Conservation (phyloP, 1,140 invertebrate species). For the Galendromus occidentalis region DNA sequence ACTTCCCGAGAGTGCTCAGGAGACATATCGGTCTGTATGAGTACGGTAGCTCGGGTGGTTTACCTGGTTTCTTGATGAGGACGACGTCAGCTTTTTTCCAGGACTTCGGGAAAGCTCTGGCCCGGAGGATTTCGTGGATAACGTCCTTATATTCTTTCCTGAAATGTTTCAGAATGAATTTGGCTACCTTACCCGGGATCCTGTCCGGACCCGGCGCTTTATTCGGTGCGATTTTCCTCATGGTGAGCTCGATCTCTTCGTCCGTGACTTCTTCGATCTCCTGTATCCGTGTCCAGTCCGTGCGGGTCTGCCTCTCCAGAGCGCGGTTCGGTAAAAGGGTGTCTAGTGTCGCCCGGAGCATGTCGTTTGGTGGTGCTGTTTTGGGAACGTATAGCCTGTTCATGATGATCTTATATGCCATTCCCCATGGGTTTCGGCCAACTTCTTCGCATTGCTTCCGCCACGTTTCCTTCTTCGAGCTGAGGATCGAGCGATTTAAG, state of each 20-base stretch:
- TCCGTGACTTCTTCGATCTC: neutral
- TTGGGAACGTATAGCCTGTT: neutral
- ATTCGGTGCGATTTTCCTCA: neutral
- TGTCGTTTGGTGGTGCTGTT: neutral
- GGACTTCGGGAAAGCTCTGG: neutral
- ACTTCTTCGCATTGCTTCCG: neutral
- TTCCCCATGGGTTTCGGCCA: neutral
- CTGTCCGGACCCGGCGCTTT: neutral
- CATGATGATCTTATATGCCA: neutral
- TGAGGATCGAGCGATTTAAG: no score
- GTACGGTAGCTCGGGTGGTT: neutral
- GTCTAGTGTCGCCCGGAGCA: neutral
- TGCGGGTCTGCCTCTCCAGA: neutral
- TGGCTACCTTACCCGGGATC: neutral
- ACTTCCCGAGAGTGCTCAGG: neutral
- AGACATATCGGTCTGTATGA: neutral
- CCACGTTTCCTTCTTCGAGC: no score
- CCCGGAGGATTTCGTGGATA: neutral
- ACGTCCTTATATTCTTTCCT: neutral
- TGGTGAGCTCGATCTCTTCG: neutral
- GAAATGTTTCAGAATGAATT: neutral
- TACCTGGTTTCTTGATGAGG: neutral
- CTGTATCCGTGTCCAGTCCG: neutral
- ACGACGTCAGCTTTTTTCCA: neutral
- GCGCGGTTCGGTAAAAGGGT: neutral